These are phyloP conservation scores for Dendrocincla fuliginosa DNA, from an alignment of 2,797 vertebrate species.

Conservation along the genomic window DNA sequence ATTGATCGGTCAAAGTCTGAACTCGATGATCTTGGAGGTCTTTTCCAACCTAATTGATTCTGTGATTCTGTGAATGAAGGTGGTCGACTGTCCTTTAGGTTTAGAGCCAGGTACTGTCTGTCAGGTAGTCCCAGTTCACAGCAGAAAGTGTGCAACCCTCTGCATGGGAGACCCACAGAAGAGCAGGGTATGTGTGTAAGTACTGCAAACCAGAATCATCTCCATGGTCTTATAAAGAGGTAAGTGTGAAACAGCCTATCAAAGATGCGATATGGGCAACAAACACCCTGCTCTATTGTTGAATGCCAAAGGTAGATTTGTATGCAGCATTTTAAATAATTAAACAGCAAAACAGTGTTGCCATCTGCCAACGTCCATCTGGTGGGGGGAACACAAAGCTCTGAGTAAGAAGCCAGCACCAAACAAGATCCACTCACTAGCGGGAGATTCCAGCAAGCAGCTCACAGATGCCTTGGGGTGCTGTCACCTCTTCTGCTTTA, in stretches of 20 bases:
- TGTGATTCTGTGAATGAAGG: neutral
- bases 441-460: neutral
- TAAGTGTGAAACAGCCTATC: neutral
- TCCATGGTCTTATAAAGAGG: neutral
- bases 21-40: neutral
- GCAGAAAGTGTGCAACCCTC: neutral
- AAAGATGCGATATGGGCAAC: neutral
- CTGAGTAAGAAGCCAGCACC: neutral
- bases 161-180: neutral
- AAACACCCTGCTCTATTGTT: neutral
- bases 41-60: neutral
- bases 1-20: neutral
- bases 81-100: neutral
- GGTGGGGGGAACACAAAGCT: constrained; percentile 40
- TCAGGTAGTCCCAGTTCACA: neutral
- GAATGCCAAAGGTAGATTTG: constrained; percentile 42
- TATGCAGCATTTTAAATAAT: constrained; percentile 47
- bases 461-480: neutral
- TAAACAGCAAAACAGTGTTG: constrained; percentile 36
- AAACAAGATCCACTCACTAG: neutral
- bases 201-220: neutral
- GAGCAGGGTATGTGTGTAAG: neutral
- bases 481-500: neutral
- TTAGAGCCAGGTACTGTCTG: neutral
- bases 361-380: constrained; percentile 59